Base-by-base conservation (phyloP, 2,797 vertebrate genomes). In the Scolopax bukidnonensis region DNA sequence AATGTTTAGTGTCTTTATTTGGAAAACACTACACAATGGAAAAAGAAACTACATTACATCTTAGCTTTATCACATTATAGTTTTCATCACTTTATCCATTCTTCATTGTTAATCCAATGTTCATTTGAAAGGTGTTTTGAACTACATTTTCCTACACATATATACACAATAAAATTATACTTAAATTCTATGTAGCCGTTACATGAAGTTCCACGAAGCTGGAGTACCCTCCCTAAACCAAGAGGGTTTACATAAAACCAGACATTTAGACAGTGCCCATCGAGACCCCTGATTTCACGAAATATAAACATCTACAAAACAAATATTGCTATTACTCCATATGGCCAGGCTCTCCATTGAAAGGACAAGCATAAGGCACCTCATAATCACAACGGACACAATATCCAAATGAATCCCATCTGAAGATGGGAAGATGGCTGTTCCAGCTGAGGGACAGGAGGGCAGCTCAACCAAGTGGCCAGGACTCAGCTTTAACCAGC, bases 1-100 rank as follows among this genome's bases (percentile, higher is more conserved):
- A 97, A 96, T 89, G 92, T 97, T 88, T 82, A 90, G 78, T 90
- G 97, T 95, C 93, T 97, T 97, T 97, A 98, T 97, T 96, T 97
- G 97, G 97, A 96, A 97, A 97, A 96, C 82, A 96, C 93, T 83
- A 87, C 85, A 95, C 76, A 91, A 84, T 89, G 81, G 93, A 93
- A 97, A 98, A 97, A 63, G 28, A 83, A 90, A 92, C 59, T 71
- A 74, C 60, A 91, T 96, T 60, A 36, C 56, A 84, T 87, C 94
- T 81, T 79, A 24, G 21, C 24, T 48, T 48, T 48, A 48, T 48
- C 47, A 48, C 47, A 63, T 70, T 88, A 93, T 1, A 47, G 32
- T 89, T 94, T 95, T 92, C 90, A 90, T 86, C 94, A 75, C 76
- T 94, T 95, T 85, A 95, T 91, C 90, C 74, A 71, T 74, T 87